phyloP scores from a whole-genome alignment of 1,140 invertebrate genomes.

The Sarcophaga peregrina region DNA sequence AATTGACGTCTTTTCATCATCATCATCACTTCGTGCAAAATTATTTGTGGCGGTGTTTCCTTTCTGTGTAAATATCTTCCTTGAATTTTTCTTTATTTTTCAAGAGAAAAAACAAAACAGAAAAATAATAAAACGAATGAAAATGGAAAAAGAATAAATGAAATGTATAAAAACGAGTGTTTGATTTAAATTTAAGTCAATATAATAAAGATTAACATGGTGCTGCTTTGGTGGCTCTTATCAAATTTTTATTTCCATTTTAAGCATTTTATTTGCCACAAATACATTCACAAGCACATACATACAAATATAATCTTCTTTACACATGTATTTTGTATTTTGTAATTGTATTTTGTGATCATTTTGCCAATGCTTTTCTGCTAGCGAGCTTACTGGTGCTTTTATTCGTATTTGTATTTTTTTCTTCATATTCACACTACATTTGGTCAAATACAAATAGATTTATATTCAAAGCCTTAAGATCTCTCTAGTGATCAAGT shows the following conservation, averaged over 20 bases:
- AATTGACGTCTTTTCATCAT: background rate
- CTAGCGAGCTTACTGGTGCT: background rate
- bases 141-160: no score
- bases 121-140: no score
- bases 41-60: background rate
- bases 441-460: no score
- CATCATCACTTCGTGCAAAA: background rate
- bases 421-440: background rate
- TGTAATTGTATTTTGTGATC: background rate
- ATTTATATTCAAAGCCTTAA: no score
- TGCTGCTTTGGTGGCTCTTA: constrained; percentile 23
- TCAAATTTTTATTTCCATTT: constrained; percentile 22
- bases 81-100: background rate
- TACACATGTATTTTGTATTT: background rate
- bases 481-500: no score
- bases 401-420: background rate
- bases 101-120: background rate
- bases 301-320: no score
- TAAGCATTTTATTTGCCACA: constrained; percentile 10
- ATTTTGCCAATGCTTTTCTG: background rate
- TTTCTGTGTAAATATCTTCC: no score
- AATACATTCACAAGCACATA: background rate
- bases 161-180: background rate
- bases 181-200: constrained; percentile 20
- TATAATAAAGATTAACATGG: constrained; percentile 22